phyloP scores from a whole-genome alignment of 2,797 vertebrate species.

The Enteromius unitaeniatus region DNA sequence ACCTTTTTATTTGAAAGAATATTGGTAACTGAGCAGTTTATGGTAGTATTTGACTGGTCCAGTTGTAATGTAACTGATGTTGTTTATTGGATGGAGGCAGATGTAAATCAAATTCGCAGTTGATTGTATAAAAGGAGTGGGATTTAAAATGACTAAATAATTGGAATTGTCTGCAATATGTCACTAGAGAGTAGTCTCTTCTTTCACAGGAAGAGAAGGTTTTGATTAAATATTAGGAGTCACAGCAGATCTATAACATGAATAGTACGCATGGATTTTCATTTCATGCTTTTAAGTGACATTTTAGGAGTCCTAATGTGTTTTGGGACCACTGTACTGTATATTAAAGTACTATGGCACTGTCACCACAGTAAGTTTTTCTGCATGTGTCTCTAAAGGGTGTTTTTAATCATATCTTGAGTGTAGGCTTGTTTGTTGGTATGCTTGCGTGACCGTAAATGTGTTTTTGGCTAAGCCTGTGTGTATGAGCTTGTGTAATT shows the following conservation, averaged over 20 bases:
- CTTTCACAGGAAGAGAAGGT: neutral
- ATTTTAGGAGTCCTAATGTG: neutral
- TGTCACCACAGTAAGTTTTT: neutral
- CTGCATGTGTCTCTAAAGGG: neutral
- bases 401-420: slow-evolving; percentile 3
- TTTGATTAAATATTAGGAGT: neutral
- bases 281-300: neutral
- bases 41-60: neutral
- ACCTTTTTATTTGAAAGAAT: too few relatives aligned
- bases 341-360: neutral
- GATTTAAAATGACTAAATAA: neutral
- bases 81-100: neutral
- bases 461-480: slow-evolving; percentile 34
- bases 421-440: neutral
- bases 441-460: slow-evolving; percentile 13
- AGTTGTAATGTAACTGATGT: neutral
- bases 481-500: slow-evolving; percentile 43
- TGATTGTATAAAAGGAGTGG: neutral
- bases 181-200: neutral
- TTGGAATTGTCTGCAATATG: neutral
- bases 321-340: neutral
- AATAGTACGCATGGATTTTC: neutral
- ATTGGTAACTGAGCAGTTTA: too few relatives aligned
- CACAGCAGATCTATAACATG: neutral
- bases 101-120: neutral